Evolutionary conservation across 2,888 invertebrate species (phyloP).

Genomic region (Lysandra bellargus): DNA sequence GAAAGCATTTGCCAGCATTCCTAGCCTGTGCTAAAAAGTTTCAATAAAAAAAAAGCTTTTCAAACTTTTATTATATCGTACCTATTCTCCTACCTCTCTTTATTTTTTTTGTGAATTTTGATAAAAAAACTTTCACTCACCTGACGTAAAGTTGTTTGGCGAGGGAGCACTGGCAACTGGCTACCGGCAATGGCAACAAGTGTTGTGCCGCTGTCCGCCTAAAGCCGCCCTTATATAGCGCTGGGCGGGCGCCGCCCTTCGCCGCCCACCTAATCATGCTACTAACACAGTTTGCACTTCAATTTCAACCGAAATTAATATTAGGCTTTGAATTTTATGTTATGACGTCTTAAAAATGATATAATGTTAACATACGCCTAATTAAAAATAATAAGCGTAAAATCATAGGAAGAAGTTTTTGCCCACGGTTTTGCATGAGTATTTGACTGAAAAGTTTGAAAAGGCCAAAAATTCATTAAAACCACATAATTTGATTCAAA

Average conservation of each 20-base stretch:
- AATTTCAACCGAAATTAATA: conserved; percentile 64
- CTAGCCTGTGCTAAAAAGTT: background rate
- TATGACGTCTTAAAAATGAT: conserved; percentile 11
- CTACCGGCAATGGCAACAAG: conserved; percentile 65
- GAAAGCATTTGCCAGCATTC: background rate
- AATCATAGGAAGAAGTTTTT: background rate
- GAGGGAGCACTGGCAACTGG: conserved; percentile 44
- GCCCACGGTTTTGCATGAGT: background rate
- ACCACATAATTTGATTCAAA: too few species aligned
- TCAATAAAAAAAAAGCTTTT: background rate
- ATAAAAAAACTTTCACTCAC: conserved; percentile 52
- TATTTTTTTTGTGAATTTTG: background rate
- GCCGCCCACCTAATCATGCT: conserved; percentile 67
- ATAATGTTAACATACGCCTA: background rate
- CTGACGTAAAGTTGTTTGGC: conserved; percentile 52
- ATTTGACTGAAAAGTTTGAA: background rate
- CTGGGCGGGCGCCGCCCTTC: conserved; percentile 52
- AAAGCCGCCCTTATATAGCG: conserved; percentile 66
- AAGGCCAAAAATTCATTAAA: too few species aligned
- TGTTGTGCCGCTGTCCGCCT: conserved; percentile 69
- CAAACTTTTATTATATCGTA: background rate
- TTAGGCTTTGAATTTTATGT: conserved; percentile 32
- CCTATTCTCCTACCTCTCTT: background rate
- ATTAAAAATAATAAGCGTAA: background rate
- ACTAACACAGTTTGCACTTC: conserved; percentile 72